Percentiles rank a stretch among this genome's conserved stretches.
Conservation (phyloP, 2,888 invertebrate species). For the Cosmopolites sordidus region DNA sequence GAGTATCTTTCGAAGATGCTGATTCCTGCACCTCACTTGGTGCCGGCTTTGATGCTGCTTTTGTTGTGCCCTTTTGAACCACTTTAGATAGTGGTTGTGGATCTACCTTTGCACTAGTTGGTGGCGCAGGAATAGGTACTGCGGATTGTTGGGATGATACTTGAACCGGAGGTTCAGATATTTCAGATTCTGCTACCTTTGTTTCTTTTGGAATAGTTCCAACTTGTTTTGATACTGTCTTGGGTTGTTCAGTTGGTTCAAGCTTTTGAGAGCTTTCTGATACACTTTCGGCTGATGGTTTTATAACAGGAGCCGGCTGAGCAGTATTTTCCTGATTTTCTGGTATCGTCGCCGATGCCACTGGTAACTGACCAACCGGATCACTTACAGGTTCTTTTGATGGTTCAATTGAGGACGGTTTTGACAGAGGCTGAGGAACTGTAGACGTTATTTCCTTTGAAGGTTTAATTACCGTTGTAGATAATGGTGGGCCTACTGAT, state of each 20-base stretch:
- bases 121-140: background rate
- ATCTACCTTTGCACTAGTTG: background rate
- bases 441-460: too few species aligned
- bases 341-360: background rate
- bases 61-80: background rate
- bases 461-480: too few species aligned
- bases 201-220: conserved; percentile 6
- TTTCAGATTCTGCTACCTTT: background rate
- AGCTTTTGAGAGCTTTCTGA: conserved; percentile 1
- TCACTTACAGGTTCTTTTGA: too few species aligned
- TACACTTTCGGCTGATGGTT: background rate
- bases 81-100: conserved; percentile 4
- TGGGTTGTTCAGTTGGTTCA: conserved; percentile 22
- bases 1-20: conserved; percentile 8
- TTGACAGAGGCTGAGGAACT: too few species aligned
- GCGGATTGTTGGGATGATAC: too few species aligned
- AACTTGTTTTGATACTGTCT: conserved; percentile 2
- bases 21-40: conserved; percentile 8
- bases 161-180: too few species aligned
- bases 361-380: too few species aligned
- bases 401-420: too few species aligned
- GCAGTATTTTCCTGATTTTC: background rate
- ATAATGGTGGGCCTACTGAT: conserved; percentile 12
- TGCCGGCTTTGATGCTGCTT: background rate
- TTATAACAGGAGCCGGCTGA: too few species aligned